phyloP scores from a whole-genome alignment of 2,113 vertebrate genomes.

The Charina bottae region DNA sequence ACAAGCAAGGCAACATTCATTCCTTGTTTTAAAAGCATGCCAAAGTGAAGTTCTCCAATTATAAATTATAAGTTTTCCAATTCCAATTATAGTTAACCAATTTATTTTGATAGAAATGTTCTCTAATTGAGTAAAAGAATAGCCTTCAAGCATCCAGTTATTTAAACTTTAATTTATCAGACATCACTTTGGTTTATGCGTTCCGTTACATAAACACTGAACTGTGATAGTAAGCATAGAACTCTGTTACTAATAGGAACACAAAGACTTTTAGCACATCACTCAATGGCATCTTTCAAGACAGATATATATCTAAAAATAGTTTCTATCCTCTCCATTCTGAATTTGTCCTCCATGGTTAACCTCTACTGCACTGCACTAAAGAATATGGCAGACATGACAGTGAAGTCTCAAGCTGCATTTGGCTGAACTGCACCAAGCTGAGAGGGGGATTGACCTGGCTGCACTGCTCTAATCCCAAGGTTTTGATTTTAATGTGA shows the following conservation, averaged over 20 bases:
- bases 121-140: neutral
- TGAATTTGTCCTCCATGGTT: neutral
- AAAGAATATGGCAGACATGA: neutral
- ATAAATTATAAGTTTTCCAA: too few relatives aligned
- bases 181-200: neutral
- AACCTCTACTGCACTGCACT: neutral
- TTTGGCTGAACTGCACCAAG: neutral
- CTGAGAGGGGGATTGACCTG: neutral
- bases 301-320: neutral
- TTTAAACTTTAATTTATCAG: neutral
- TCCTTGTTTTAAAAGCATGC: neutral
- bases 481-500: neutral
- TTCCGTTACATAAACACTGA: neutral
- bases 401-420: neutral
- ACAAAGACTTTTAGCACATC: neutral
- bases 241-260: neutral
- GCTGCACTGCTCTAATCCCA: neutral
- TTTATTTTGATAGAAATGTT: neutral
- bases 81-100: neutral
- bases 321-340: neutral
- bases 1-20: neutral
- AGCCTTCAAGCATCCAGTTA: neutral
- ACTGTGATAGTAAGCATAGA: neutral
- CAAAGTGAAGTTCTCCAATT: neutral
- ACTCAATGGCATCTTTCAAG: neutral